phyloP scores from a whole-genome alignment of 2,888 invertebrate species.

The Aproaerema taeniolella region DNA sequence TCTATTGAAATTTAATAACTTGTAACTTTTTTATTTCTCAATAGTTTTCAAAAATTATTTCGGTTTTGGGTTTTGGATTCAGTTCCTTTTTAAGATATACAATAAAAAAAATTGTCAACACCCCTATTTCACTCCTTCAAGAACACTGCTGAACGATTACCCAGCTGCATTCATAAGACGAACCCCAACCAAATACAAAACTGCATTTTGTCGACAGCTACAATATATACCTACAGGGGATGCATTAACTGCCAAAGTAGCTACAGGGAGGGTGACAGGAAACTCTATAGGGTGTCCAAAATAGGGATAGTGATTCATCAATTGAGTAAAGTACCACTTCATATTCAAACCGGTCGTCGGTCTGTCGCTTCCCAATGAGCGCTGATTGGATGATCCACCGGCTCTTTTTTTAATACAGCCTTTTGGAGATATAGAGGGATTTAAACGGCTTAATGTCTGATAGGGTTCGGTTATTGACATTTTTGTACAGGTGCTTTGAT shows the following conservation, averaged over 20 bases:
- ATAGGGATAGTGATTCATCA: slow-evolving; percentile 61
- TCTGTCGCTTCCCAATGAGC: slow-evolving; percentile 47
- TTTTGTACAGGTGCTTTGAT: too few species aligned
- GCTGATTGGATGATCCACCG: slow-evolving; percentile 39
- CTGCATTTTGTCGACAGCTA: too few species aligned
- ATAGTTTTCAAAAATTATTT: too few species aligned
- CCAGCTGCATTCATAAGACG: too few species aligned
- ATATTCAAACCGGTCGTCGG: slow-evolving; percentile 54
- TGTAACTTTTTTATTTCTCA: too few species aligned
- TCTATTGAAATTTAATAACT: too few species aligned
- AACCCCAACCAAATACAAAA: too few species aligned
- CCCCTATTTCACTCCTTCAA: too few species aligned
- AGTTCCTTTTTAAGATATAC: too few species aligned
- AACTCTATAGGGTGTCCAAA: slow-evolving; percentile 19
- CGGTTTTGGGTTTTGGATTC: too few species aligned
- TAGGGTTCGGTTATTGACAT: not conserved
- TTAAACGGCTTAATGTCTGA: not conserved
- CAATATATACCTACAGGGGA: slow-evolving; percentile 3
- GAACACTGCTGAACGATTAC: too few species aligned
- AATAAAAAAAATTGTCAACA: too few species aligned
- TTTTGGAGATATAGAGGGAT: slow-evolving; percentile 22
- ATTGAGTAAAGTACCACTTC: slow-evolving; percentile 67
- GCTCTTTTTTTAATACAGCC: slow-evolving; percentile 13
- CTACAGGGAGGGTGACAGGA: slow-evolving; percentile 6
- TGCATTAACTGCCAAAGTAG: slow-evolving; percentile 14